phyloP scores from a whole-genome alignment of 2,888 invertebrate genomes.

The Limnephilus rhombicus region DNA sequence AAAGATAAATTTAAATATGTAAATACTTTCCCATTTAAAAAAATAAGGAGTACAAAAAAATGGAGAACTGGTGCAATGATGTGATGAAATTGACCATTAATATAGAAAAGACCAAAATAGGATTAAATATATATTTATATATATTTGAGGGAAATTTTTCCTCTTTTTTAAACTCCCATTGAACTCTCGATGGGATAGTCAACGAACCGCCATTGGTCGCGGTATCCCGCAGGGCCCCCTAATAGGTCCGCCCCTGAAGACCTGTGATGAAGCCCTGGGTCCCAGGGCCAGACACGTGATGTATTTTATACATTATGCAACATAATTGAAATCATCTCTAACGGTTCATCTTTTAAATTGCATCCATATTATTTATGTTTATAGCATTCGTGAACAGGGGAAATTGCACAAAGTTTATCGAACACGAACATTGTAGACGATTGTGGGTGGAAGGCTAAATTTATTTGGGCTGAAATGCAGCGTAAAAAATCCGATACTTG shows the following conservation, averaged over 20 bases:
- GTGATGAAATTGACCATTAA: too few relatives aligned
- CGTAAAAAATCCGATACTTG: neutral
- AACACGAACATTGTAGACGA: neutral
- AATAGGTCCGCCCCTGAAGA: neutral
- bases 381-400: conserved; percentile 28
- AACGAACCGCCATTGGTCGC: too few relatives aligned
- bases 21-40: too few relatives aligned
- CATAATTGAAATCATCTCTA: conserved; percentile 37
- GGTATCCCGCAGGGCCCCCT: neutral
- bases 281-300: conserved; percentile 36
- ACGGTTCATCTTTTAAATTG: neutral
- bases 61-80: too few relatives aligned
- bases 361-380: neutral
- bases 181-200: too few relatives aligned
- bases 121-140: too few relatives aligned
- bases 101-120: too few relatives aligned
- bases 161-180: too few relatives aligned
- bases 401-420: conserved; percentile 11
- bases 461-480: neutral
- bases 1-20: too few relatives aligned
- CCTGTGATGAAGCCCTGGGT: neutral
- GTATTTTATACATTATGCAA: conserved; percentile 37
- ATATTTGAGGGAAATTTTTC: too few relatives aligned
- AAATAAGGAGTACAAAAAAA: too few relatives aligned
- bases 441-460: neutral